Percentiles rank a stretch among this genome's conserved stretches.
Evolutionary conservation across 2,888 invertebrate species (phyloP).

Genomic region (Eurois occulta): DNA sequence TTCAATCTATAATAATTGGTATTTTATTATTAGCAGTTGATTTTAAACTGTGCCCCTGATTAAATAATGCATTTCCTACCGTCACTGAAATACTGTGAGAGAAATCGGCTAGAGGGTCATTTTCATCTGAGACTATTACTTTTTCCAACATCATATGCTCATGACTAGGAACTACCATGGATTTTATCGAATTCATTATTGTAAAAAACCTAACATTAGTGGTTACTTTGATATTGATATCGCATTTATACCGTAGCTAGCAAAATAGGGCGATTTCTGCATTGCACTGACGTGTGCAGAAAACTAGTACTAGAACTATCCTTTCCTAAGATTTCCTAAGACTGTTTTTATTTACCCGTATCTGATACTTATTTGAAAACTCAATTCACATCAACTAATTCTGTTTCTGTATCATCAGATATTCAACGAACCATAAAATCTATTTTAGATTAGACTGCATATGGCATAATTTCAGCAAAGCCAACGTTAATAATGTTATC

Average conservation of each 20-base stretch:
- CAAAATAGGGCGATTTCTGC: background rate
- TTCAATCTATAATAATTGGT: too few species aligned
- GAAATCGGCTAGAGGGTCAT: background rate
- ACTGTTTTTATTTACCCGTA: background rate
- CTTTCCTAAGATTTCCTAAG: background rate
- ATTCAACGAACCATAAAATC: background rate
- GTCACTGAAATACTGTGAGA: background rate
- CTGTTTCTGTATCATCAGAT: background rate
- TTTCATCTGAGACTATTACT: background rate
- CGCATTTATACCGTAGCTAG: background rate
- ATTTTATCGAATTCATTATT: background rate
- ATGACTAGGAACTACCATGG: background rate
- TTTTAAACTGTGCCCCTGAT: background rate
- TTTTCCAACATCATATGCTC: background rate
- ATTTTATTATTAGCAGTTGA: constrained; percentile 7
- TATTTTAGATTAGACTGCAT: constrained; percentile 7
- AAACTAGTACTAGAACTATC: background rate
- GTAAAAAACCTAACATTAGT: background rate
- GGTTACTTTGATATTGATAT: background rate
- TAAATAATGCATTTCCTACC: constrained; percentile 7
- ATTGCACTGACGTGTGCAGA: background rate
- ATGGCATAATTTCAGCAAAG: background rate
- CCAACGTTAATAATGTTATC: constrained; percentile 31
- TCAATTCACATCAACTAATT: background rate
- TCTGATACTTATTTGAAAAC: background rate